Evolutionary conservation across 2,797 vertebrate genomes (phyloP).

Genomic region (Gallirallus australis): DNA sequence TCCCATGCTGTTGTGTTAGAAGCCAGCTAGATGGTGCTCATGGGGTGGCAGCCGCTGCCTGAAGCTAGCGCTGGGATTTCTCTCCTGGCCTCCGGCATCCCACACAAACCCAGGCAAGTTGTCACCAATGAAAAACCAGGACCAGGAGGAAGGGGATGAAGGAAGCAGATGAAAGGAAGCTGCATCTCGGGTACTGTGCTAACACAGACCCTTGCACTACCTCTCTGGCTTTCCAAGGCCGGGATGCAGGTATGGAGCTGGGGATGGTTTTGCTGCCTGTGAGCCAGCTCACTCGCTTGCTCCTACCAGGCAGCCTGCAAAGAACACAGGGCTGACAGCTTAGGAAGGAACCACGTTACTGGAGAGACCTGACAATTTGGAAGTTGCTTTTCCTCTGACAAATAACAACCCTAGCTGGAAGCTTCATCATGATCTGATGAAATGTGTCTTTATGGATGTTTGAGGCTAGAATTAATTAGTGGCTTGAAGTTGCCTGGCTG

Average conservation of each 20-base stretch:
- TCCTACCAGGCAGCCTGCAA: conserved; percentile 8
- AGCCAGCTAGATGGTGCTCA: conserved; percentile 65
- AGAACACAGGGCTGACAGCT: not conserved
- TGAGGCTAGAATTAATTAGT: conserved; percentile 26
- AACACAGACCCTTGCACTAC: not conserved
- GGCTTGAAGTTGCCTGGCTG: conserved; percentile 3
- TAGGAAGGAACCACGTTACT: not conserved
- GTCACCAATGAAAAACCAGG: not conserved
- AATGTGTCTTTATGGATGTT: not conserved
- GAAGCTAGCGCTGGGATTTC: not conserved
- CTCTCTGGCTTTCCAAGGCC: fast-evolving
- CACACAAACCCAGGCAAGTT: not conserved
- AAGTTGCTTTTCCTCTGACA: not conserved
- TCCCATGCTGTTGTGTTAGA: not conserved
- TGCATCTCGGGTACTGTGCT: not conserved
- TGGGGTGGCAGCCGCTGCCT: not conserved
- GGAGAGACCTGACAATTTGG: not conserved
- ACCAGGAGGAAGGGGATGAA: not conserved
- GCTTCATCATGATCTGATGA: not conserved
- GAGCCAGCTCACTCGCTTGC: not conserved
- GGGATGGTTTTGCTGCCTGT: not conserved
- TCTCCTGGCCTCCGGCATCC: fast-evolving
- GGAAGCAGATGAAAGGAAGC: not conserved
- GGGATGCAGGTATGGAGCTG: not conserved
- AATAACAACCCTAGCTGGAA: not conserved